Conservation (phyloP, 1,140 invertebrate genomes). For the Drosophila grimshawi region DNA sequence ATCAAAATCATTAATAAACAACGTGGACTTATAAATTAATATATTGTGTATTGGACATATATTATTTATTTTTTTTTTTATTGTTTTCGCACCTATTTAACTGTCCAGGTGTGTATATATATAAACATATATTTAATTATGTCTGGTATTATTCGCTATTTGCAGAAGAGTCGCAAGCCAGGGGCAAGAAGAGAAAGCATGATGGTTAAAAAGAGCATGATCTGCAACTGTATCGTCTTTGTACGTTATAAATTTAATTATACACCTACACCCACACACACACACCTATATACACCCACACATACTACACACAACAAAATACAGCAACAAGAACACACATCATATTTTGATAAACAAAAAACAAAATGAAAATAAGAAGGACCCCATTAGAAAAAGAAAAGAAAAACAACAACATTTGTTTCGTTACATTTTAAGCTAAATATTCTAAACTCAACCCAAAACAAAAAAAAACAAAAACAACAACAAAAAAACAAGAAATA, state of each 20-base stretch:
- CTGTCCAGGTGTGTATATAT: too few species aligned
- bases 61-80: neutral
- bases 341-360: conserved; percentile 77
- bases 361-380: conserved; percentile 28
- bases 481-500: conserved; percentile 25
- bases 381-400: conserved; percentile 49
- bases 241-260: conserved; percentile 77
- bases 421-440: conserved; percentile 71
- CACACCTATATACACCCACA: conserved; percentile 45
- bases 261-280: conserved; percentile 42
- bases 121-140: too few species aligned
- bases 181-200: conserved; percentile 90
- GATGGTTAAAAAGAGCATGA: conserved; percentile 84
- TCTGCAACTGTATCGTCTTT: conserved; percentile 68
- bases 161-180: conserved; percentile 85
- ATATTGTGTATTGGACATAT: neutral
- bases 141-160: neutral
- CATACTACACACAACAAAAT: conserved; percentile 38
- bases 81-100: too few species aligned
- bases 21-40: too few species aligned
- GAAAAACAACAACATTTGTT: conserved; percentile 64
- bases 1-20: too few species aligned
- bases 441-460: conserved; percentile 48
- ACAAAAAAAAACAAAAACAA: conserved; percentile 31
- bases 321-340: conserved; percentile 65